These are phyloP conservation scores for Enteromius afrohamiltoni DNA, from an alignment of 2,797 vertebrate genomes.

Conservation along the genomic window DNA sequence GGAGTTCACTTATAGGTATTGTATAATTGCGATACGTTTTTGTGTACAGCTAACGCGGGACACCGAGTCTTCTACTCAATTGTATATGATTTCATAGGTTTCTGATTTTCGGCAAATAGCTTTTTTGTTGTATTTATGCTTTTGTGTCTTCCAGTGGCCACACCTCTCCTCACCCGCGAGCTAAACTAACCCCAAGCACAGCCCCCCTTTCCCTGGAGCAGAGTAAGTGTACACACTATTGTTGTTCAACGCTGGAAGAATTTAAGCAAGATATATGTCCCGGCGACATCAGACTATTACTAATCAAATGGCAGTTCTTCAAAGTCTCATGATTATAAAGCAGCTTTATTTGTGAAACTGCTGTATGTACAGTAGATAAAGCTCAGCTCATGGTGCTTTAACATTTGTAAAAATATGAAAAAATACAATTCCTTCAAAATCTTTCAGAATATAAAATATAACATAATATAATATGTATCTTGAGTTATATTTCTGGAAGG, in stretches of 20 bases:
- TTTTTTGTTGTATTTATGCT: background rate
- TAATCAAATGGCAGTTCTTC: background rate
- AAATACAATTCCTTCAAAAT: too few species aligned
- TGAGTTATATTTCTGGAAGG: background rate
- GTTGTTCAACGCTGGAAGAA: background rate
- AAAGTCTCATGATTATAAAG: background rate
- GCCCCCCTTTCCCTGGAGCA: conserved; percentile 77
- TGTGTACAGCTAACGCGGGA: background rate
- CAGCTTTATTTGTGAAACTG: background rate
- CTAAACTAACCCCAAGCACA: conserved; percentile 63
- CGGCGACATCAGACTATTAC: background rate
- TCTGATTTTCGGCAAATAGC: background rate
- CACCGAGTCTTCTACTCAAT: background rate
- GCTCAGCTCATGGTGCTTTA: background rate
- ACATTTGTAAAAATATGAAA: background rate
- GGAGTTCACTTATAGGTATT: conserved; percentile 50
- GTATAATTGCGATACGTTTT: conserved; percentile 4
- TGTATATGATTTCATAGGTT: background rate
- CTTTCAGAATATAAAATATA: background rate
- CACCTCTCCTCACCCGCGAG: conserved; percentile 56
- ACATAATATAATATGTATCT: background rate
- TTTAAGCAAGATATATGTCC: background rate
- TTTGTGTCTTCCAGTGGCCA: conserved; percentile 55
- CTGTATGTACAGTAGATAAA: background rate
- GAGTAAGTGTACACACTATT: conserved; percentile 68